phyloP scores from a whole-genome alignment of 2,797 vertebrate species.

The Enoplosus armatus region DNA sequence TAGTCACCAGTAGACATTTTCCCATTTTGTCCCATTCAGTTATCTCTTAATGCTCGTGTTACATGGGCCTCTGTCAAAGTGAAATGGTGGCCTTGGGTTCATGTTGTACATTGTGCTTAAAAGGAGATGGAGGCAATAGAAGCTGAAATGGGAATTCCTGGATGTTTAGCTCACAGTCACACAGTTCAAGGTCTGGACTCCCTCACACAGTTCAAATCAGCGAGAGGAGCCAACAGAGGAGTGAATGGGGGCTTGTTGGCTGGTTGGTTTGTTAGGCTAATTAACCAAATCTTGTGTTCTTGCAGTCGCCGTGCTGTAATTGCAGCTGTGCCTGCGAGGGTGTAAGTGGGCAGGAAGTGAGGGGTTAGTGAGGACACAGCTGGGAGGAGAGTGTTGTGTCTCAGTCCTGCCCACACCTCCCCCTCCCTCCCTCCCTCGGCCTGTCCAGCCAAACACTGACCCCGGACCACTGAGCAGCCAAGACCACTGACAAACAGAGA shows the following conservation, averaged over 20 bases:
- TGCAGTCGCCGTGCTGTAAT: conserved; percentile 44
- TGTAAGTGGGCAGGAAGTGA: conserved; percentile 76
- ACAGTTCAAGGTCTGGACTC: conserved; percentile 65
- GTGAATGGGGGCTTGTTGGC: conserved; percentile 21
- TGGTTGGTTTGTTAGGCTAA: conserved; percentile 51
- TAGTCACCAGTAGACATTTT: conserved; percentile 8
- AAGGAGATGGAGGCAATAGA: conserved; percentile 57
- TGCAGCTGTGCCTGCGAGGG: conserved; percentile 69
- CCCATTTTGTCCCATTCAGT: conserved; percentile 7
- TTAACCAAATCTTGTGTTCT: conserved; percentile 63
- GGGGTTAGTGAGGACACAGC: conserved; percentile 75
- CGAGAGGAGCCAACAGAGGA: conserved; percentile 28
- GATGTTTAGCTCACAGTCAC: conserved; percentile 68
- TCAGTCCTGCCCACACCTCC: conserved; percentile 30
- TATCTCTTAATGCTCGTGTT: conserved; percentile 24
- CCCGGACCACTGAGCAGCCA: conserved; percentile 47
- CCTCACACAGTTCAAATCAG: conserved; percentile 36
- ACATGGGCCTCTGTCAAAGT: conserved; percentile 23
- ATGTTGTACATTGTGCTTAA: conserved; percentile 58
- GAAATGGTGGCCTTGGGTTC: conserved; percentile 40
- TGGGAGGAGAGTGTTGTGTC: conserved; percentile 64
- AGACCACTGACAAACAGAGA: conserved; percentile 53
- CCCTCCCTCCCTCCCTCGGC: conserved; percentile 9
- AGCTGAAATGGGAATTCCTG: conserved; percentile 65
- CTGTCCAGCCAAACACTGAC: conserved; percentile 61